Evolutionary conservation across 2,888 invertebrate genomes (phyloP), one percentile per base, ranked within the genome.

Genomic region (Colostygia pectinataria): DNA sequence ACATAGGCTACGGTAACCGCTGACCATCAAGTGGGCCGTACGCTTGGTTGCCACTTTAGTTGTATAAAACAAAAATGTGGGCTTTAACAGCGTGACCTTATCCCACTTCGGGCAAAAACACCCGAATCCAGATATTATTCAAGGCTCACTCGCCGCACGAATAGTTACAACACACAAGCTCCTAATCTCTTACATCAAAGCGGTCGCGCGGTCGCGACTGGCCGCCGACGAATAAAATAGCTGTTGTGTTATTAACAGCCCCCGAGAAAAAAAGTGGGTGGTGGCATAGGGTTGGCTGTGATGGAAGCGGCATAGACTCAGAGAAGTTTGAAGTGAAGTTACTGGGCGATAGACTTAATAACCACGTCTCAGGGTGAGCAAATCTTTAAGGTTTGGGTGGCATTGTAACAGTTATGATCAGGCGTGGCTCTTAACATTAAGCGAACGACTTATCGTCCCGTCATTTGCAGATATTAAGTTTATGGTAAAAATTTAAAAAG

Each of bases 171-270:
- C 52, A 37, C 38, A 49, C 57, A 57, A 63, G 58, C 55, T 58
- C 57, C 56, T 87, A 88, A 88, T 88, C 88, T 86, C 73, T 68
- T 57, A 80, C 83, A 85, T 86, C 80, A 82, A 86, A 83, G 85
- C 83, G 60, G 74, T 71, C 80, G 73, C 88, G 87, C 86, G 85
- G 68, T 72, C 73, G 75, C 83, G 79, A 83, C 82, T 81, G 83
- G 73, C 74, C 73, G 76, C 66, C 78, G 78, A 76, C 81, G 82
- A 82, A 84, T 86, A 84, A 85, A 87, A 85, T 85, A 82, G 82
- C 83, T 78, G 85, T 83, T 85, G 84, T 85, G 87, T 85, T 89
- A 88, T 87, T 88, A 89, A 88, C 87, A 82, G 81, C 77, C 76
- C 74, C 77, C 71, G 66, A 48, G 77, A 20, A 80, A 78, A 80